These are phyloP conservation scores for Nerophis ophidion DNA, from an alignment of 2,113 vertebrate genomes.

Conservation along the genomic window DNA sequence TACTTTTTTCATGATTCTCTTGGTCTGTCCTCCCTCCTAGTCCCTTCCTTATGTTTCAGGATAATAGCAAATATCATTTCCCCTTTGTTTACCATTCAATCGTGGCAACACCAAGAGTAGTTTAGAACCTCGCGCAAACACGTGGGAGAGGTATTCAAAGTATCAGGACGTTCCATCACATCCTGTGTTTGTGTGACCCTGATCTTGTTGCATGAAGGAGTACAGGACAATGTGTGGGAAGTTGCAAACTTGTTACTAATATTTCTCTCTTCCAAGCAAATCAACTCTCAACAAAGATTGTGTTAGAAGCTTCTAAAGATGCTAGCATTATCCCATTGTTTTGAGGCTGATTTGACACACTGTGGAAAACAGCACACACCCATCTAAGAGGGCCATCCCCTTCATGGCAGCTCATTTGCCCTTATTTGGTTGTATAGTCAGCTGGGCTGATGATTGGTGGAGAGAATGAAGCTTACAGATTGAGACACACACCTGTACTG, in stretches of 20 bases:
- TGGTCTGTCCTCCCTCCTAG: neutral
- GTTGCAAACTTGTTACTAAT: conserved; percentile 7
- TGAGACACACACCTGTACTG: conserved; percentile 16
- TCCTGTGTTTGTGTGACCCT: conserved; percentile 37
- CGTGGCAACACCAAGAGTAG: neutral
- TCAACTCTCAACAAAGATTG: too few species aligned
- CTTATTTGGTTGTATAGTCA: conserved; percentile 55
- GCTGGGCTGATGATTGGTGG: conserved; percentile 45
- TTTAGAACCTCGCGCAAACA: neutral
- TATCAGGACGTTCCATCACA: conserved; percentile 19
- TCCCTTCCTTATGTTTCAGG: neutral
- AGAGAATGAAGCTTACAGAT: conserved; percentile 1
- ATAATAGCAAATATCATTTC: neutral
- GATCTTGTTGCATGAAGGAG: conserved; percentile 8
- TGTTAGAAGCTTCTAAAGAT: too few species aligned
- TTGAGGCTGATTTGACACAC: neutral
- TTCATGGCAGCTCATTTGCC: conserved; percentile 22
- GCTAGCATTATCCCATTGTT: too few species aligned
- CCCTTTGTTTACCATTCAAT: neutral
- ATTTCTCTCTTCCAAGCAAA: too few species aligned
- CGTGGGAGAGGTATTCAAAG: conserved; percentile 12
- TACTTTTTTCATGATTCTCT: neutral
- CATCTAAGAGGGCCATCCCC: neutral
- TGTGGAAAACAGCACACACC: conserved; percentile 40
- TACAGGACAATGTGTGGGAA: conserved; percentile 22